Percentiles rank a stretch among this genome's conserved stretches.
Conservation (phyloP, 2,888 invertebrate species). For the Ophion ventricosus region DNA sequence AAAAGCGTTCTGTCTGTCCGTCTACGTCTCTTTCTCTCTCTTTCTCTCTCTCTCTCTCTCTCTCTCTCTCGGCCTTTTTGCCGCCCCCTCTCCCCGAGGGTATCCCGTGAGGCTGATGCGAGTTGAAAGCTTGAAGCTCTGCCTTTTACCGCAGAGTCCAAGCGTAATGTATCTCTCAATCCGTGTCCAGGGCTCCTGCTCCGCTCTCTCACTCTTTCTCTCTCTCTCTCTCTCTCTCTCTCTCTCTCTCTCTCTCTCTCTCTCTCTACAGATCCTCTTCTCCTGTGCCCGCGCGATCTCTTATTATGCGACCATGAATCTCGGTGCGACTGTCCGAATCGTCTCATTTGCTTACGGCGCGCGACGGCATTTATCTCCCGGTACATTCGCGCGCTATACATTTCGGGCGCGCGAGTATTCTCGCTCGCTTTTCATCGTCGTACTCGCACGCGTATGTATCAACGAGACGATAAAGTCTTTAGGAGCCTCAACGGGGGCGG, state of each 20-base stretch:
- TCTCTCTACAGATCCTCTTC: constrained; percentile 28
- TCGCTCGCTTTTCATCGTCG: constrained; percentile 26
- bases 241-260: constrained; percentile 9
- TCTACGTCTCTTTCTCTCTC: constrained; percentile 13
- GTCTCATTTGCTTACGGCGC: constrained; percentile 58
- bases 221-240: constrained; percentile 9
- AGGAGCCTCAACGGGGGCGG: constrained; percentile 67
- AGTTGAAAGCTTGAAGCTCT: constrained; percentile 55
- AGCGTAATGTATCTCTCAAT: constrained; percentile 64
- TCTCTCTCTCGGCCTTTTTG: constrained; percentile 9
- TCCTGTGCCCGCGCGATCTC: constrained; percentile 14
- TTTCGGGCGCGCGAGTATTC: constrained; percentile 6
- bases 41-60: background rate
- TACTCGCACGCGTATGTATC: constrained; percentile 1
- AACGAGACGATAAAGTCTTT: constrained; percentile 76
- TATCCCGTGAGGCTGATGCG: constrained; percentile 55
- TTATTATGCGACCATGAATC: constrained; percentile 43
- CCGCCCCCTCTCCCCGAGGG: constrained; percentile 52
- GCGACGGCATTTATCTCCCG: constrained; percentile 50
- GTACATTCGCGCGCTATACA: background rate
- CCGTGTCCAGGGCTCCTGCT: constrained; percentile 39
- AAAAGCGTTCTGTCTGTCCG: constrained; percentile 45
- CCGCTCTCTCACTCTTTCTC: too few species aligned
- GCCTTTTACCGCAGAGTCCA: constrained; percentile 40
- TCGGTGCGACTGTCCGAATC: constrained; percentile 47